Percentiles rank a stretch among this genome's conserved stretches.
Evolutionary conservation across 35 echinoderm and acorn worm species (phyloP).

Genomic region (Nesometra sesokonis): DNA sequence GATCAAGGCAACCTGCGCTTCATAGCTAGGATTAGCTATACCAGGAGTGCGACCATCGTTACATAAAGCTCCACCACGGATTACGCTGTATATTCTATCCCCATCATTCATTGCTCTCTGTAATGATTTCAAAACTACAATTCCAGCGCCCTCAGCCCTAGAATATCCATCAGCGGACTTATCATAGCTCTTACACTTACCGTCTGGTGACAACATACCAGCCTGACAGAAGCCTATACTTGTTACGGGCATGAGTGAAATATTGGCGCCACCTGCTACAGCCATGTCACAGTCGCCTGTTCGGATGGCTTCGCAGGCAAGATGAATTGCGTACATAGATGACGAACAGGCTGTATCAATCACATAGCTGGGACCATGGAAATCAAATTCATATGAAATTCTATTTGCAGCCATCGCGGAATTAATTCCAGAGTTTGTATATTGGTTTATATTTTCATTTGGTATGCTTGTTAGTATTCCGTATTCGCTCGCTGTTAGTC

Average conservation of each 20-base stretch:
- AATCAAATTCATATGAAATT: slow-evolving; percentile 91
- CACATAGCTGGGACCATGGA: slow-evolving; percentile 74
- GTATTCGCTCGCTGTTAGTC: slow-evolving; percentile 87
- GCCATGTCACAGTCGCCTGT: slow-evolving; percentile 91
- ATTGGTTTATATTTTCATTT: slow-evolving; percentile 87
- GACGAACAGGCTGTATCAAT: slow-evolving; percentile 95
- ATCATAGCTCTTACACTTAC: slow-evolving; percentile 95
- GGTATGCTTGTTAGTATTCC: slow-evolving; percentile 59
- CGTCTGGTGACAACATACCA: slow-evolving; percentile 88
- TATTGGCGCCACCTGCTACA: slow-evolving; percentile 74
- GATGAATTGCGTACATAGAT: slow-evolving; percentile 76
- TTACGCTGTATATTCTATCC: slow-evolving; percentile 74
- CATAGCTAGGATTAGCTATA: slow-evolving; percentile 91
- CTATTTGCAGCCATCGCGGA: slow-evolving; percentile 81
- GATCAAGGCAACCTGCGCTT: slow-evolving; percentile 62
- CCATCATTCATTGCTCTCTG: slow-evolving; percentile 80
- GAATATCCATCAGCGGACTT: slow-evolving; percentile 81
- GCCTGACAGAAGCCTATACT: slow-evolving; percentile 95
- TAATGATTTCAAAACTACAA: slow-evolving; percentile 72
- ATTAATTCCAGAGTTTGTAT: slow-evolving; percentile 91
- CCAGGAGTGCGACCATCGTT: slow-evolving; percentile 90
- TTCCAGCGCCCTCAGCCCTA: slow-evolving; percentile 80
- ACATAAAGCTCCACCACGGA: slow-evolving; percentile 68
- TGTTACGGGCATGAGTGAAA: slow-evolving; percentile 65
- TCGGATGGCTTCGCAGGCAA: slow-evolving; percentile 79